Percentiles rank a stretch among this genome's conserved stretches.
Evolutionary conservation across 2,113 vertebrate species (phyloP).

Genomic region (Petaurus breviceps): DNA sequence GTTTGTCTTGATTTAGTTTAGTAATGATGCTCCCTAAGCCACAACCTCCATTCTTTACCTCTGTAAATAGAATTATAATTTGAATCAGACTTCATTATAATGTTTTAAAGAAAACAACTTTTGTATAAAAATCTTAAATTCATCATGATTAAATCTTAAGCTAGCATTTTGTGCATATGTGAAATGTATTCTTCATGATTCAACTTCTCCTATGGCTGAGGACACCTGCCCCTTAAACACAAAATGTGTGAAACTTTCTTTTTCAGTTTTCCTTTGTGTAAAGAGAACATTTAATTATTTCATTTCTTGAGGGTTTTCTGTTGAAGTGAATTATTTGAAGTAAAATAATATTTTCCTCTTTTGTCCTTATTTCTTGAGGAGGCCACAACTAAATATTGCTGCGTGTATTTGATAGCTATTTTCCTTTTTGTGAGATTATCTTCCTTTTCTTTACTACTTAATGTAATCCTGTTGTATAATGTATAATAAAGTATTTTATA

Average conservation of each 20-base stretch:
- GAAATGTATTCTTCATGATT: neutral
- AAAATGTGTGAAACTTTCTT: neutral
- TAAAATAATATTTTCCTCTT: neutral
- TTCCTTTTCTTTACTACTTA: neutral
- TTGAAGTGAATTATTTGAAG: neutral
- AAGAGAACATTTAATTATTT: neutral
- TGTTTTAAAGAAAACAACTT: neutral
- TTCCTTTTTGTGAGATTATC: neutral
- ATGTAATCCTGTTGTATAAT: no score
- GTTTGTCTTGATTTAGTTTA: neutral
- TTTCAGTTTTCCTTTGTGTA: neutral
- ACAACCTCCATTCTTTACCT: neutral
- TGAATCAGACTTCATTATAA: neutral
- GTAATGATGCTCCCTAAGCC: neutral
- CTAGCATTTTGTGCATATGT: neutral
- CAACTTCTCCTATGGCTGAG: neutral
- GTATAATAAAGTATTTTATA: no score
- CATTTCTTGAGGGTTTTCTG: neutral
- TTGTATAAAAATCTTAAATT: neutral
- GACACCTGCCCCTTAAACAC: neutral
- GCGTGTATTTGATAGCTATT: neutral
- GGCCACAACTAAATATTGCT: neutral
- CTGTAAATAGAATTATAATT: neutral
- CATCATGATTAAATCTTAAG: neutral
- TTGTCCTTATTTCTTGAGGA: neutral